phyloP scores from a whole-genome alignment of 92 coral and sea anemone species.

The Phenganax stokvisi region DNA sequence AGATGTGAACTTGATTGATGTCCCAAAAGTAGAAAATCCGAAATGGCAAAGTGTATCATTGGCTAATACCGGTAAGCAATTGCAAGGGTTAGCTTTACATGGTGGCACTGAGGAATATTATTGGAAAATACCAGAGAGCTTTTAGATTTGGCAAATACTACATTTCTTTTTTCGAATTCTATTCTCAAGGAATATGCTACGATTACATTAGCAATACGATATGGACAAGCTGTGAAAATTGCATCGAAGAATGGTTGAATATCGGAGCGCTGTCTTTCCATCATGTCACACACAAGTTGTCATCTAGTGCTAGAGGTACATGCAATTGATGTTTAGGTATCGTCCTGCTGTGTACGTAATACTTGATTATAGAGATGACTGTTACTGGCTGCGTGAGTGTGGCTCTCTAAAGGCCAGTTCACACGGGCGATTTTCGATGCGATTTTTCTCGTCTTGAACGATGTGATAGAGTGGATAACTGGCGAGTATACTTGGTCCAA shows the following conservation, averaged over 20 bases:
- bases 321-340: neutral
- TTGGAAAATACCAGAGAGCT: neutral
- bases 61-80: constrained; percentile 63
- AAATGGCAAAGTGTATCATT: constrained; percentile 62
- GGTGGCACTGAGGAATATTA: neutral
- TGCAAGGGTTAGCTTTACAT: too few species aligned
- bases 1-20: constrained; percentile 60
- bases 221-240: constrained; percentile 69
- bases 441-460: too few species aligned
- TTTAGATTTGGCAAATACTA: neutral
- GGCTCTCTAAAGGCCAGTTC: too few species aligned
- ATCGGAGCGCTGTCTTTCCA: constrained; percentile 67
- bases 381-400: neutral
- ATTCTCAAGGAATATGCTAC: constrained; percentile 64
- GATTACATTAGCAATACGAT: constrained; percentile 57
- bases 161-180: neutral
- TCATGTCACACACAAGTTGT: constrained; percentile 51
- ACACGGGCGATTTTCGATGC: too few species aligned
- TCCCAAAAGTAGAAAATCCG: constrained; percentile 32
- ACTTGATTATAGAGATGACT: neutral
- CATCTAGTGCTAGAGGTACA: constrained; percentile 23
- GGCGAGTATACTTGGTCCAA: too few species aligned
- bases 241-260: constrained; percentile 66
- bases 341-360: neutral
- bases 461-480: too few species aligned